phyloP scores from a whole-genome alignment of 2,113 vertebrate genomes.

The Seriola aureovittata region DNA sequence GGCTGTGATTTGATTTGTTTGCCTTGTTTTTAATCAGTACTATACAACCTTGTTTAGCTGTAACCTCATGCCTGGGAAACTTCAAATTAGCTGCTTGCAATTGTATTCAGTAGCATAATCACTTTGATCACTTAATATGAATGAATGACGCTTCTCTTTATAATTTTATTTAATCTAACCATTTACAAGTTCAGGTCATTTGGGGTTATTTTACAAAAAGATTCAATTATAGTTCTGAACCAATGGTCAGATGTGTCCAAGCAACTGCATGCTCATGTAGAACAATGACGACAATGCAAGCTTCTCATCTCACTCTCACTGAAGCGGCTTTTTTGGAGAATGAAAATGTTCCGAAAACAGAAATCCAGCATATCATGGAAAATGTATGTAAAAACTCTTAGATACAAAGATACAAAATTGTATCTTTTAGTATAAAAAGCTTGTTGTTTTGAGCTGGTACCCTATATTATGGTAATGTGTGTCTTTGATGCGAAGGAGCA shows the following conservation, averaged over 20 bases:
- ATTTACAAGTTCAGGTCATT: slow-evolving; percentile 29
- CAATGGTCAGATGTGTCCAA: background rate
- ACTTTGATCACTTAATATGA: slow-evolving; percentile 33
- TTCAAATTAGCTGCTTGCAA: slow-evolving; percentile 25
- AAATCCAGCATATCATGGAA: no score
- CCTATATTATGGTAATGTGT: no score
- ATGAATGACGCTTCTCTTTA: slow-evolving; percentile 31
- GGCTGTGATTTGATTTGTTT: slow-evolving; percentile 32
- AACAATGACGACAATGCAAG: no score
- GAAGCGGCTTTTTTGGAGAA: no score
- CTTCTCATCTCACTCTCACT: no score
- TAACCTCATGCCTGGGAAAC: slow-evolving; percentile 8
- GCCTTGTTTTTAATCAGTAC: slow-evolving; percentile 37
- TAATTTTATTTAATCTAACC: slow-evolving; percentile 25
- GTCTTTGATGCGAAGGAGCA: no score
- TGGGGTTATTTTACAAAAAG: slow-evolving; percentile 20
- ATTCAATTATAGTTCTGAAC: background rate
- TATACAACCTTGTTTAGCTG: slow-evolving; percentile 8
- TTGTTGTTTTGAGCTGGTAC: no score
- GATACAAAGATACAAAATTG: no score
- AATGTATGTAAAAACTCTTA: no score
- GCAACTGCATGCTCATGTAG: no score
- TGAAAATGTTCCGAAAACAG: no score
- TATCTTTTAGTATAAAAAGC: no score
- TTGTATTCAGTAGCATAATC: slow-evolving; percentile 36